Base-by-base conservation (phyloP, 2,888 invertebrate species). In the Lottia scabra region DNA sequence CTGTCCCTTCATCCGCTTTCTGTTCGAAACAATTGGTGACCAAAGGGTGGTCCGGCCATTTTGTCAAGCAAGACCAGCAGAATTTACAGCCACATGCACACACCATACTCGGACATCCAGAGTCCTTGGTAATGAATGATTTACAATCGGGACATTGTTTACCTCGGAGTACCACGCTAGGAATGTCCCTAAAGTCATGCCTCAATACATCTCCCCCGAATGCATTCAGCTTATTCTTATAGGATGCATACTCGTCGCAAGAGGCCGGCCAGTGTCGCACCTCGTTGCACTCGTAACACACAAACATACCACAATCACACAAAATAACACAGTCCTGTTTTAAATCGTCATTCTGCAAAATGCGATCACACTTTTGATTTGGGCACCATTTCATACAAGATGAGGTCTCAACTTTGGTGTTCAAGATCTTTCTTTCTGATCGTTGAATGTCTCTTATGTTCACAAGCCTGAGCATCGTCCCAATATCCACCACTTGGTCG, bases 131-230 rank as follows among this genome's bases (percentile, higher is more conserved):
- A 10, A 83, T 71, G 69, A 80, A 81, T 62, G 70, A 64, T 12
- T 80, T 75, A 56, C 83, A 83, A n/a, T 75, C 67, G 12, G 82
- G 83, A 72, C 83, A 83, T 5, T 64, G 27, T 69, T 83, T 83
- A 15, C 81, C 82, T 10, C 73, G 70, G 10, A 82, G 78, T 23
- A 23, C 10, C 38, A 38, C 5, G 1, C 38, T 38, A 6, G 38
- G 38, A 38, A 38, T 38, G 8, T 38, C 38, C 38, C 5, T 6
- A 38, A 38, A 38, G 10, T 38, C 38, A 38, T 10, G 1, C 38
- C 38, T 38, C 10, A 38, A 38, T 38, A 38, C 38, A 10, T 75
- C 75, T 30, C 80, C 75, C 8, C 81, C 81, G 38, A 64, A 71
- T 4, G 67, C 63, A 26, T 72, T 63, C n/a, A 83, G 23, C 63